A percentile compares a stretch with the other conserved stretches of the same genome.
Evolutionary conservation across 2,797 vertebrate species (phyloP).

Genomic region (Momotus momota): DNA sequence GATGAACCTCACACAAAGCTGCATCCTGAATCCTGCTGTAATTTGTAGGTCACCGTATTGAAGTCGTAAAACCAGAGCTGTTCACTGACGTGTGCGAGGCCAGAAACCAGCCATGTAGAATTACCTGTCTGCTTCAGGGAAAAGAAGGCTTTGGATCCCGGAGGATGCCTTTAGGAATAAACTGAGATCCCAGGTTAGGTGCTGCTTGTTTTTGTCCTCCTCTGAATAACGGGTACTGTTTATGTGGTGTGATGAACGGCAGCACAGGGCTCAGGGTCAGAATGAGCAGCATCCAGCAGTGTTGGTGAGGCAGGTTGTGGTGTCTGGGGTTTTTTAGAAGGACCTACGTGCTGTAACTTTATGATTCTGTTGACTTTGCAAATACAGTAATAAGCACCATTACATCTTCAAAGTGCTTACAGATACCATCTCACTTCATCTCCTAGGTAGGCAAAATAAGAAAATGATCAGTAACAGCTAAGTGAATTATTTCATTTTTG

Average conservation of each 20-base stretch:
- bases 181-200: not conserved
- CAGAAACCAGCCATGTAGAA: not conserved
- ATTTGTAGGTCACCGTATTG: not conserved
- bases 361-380: not conserved
- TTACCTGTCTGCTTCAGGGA: not conserved
- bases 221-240: not conserved
- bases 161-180: not conserved
- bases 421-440: not conserved
- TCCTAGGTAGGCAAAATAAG: not conserved
- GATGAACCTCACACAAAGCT: not conserved
- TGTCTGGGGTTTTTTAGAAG: not conserved
- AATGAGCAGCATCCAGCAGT: not conserved
- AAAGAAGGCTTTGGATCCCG: not conserved
- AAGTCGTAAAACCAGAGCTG: not conserved
- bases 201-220: not conserved
- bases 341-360: not conserved
- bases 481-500: not conserved
- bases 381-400: not conserved
- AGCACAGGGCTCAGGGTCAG: not conserved
- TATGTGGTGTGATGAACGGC: not conserved
- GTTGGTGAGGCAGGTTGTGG: not conserved
- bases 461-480: not conserved
- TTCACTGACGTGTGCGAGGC: not conserved
- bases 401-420: slow-evolving; percentile 3
- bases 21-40: not conserved